Evolutionary conservation across 2,888 invertebrate genomes (phyloP).

Genomic region (Proisotoma minuta): DNA sequence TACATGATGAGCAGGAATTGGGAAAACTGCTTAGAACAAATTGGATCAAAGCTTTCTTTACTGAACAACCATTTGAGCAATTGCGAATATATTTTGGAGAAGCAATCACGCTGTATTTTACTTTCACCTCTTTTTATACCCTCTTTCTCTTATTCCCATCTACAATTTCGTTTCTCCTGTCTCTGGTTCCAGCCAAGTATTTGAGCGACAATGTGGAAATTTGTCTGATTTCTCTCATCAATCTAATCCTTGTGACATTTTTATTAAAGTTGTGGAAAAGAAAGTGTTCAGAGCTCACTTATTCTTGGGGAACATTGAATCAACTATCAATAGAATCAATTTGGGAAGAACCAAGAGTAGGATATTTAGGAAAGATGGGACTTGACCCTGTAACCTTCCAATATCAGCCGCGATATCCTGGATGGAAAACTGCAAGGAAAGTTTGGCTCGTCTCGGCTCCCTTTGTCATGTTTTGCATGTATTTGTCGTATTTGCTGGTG

Average conservation of each 20-base stretch:
- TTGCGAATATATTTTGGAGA: slow-evolving; percentile 26
- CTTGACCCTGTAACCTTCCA: slow-evolving; percentile 24
- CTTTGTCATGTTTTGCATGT: not conserved
- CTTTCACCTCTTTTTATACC: slow-evolving; percentile 26
- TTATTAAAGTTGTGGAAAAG: slow-evolving; percentile 23
- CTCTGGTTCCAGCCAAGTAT: not conserved
- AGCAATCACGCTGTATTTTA: slow-evolving; percentile 22
- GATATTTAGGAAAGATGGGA: slow-evolving; percentile 15
- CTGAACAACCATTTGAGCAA: slow-evolving; percentile 7
- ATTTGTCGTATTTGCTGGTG: not conserved
- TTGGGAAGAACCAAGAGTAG: slow-evolving; percentile 24
- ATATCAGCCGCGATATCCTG: slow-evolving; percentile 15
- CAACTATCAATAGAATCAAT: too few relatives aligned
- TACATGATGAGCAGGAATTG: slow-evolving; percentile 22
- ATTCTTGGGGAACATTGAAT: slow-evolving; percentile 26
- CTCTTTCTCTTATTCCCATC: slow-evolving; percentile 10
- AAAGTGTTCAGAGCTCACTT: slow-evolving; percentile 18
- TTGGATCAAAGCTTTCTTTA: slow-evolving; percentile 17
- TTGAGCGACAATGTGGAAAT: not conserved
- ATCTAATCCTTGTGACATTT: slow-evolving; percentile 20
- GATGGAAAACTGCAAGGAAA: slow-evolving; percentile 18
- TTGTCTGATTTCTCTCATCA: slow-evolving; percentile 1
- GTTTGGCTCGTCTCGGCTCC: slow-evolving; percentile 10
- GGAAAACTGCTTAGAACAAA: slow-evolving; percentile 11
- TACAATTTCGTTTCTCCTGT: not conserved